Percentiles rank a stretch among this genome's conserved stretches.
phyloP scores from a whole-genome alignment of 53 echinoderm and acorn worm species.

The Actinopyga echinites region DNA sequence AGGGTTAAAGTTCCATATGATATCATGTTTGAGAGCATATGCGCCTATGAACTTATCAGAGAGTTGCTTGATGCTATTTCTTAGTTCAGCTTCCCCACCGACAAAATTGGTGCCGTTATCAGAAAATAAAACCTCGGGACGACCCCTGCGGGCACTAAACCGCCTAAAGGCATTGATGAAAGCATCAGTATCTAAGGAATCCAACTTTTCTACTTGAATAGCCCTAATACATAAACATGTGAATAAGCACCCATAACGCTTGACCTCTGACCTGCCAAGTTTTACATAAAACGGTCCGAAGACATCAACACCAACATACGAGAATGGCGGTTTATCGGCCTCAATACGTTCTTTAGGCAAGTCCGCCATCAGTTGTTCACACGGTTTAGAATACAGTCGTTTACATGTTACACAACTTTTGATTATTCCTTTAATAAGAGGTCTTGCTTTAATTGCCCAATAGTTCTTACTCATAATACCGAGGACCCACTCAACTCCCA shows the following conservation, averaged over 20 bases:
- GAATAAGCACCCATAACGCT: constrained; percentile 54
- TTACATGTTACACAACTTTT: constrained; percentile 39
- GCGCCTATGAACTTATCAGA: neutral
- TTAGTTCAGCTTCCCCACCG: constrained; percentile 13
- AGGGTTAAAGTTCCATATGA: constrained; percentile 41
- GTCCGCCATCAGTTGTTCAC: constrained; percentile 51
- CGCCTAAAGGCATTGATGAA: constrained; percentile 46
- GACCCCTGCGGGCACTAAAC: constrained; percentile 40
- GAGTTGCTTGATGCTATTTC: neutral
- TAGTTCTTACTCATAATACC: neutral
- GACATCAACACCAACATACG: constrained; percentile 45
- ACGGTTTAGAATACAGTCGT: constrained; percentile 9
- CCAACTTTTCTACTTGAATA: constrained; percentile 45
- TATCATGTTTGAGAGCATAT: neutral
- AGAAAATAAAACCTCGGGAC: constrained; percentile 26
- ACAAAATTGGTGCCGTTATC: constrained; percentile 56
- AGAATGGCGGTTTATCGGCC: constrained; percentile 42
- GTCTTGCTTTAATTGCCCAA: neutral
- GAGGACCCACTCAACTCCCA: neutral
- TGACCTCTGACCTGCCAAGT: constrained; percentile 37
- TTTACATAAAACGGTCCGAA: constrained; percentile 60
- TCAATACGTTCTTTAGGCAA: constrained; percentile 40
- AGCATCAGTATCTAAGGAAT: constrained; percentile 46
- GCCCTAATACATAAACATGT: constrained; percentile 48
- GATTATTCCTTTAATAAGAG: too few relatives aligned